Percentiles rank a stretch among this genome's conserved stretches.
Conservation (phyloP, 64 coral and sea anemone genomes). For the Porites australiensis region DNA sequence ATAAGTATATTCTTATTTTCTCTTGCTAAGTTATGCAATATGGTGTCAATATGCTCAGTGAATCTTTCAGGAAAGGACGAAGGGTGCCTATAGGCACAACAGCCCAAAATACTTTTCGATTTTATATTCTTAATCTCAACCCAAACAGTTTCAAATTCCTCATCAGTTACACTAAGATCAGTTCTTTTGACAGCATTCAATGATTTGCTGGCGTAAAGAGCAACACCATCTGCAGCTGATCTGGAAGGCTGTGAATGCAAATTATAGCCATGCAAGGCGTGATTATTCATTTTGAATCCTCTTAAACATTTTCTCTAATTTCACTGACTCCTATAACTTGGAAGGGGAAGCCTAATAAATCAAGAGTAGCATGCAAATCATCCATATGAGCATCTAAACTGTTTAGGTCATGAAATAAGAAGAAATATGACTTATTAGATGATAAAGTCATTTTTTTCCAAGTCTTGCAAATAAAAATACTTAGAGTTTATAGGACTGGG, state of each 20-base stretch:
- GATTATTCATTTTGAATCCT: slow-evolving; percentile 27
- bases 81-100: slow-evolving; percentile 36
- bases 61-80: slow-evolving; percentile 14
- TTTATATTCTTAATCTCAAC: slow-evolving; percentile 47
- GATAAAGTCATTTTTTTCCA: background rate
- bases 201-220: slow-evolving; percentile 6
- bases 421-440: slow-evolving; percentile 2
- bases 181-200: background rate
- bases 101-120: slow-evolving; percentile 56
- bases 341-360: slow-evolving; percentile 27
- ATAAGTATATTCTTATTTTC: slow-evolving; percentile 20
- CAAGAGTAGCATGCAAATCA: background rate
- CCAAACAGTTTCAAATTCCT: slow-evolving; percentile 52
- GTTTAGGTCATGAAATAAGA: background rate
- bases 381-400: background rate
- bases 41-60: slow-evolving; percentile 14
- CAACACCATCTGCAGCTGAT: slow-evolving; percentile 6
- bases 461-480: background rate
- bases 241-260: background rate
- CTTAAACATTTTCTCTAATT: slow-evolving; percentile 19
- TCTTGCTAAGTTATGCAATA: background rate
- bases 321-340: slow-evolving; percentile 45
- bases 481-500: background rate
- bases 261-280: background rate
- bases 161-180: background rate